Evolutionary conservation across 2,113 vertebrate genomes (phyloP).

Genomic region (Atlantisia rogersi): DNA sequence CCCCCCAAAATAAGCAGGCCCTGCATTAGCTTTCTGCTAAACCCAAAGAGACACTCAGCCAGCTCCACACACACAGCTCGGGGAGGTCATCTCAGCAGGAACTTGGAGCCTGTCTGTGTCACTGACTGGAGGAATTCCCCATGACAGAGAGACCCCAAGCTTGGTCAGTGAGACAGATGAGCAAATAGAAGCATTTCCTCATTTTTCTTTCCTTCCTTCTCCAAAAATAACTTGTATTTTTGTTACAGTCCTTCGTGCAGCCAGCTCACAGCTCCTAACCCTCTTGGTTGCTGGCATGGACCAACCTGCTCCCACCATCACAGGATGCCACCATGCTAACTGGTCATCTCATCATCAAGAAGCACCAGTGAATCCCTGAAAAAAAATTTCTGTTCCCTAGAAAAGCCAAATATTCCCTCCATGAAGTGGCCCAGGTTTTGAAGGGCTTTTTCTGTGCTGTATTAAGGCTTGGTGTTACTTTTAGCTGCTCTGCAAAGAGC

Average conservation of each 20-base stretch:
- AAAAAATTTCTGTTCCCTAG: not conserved
- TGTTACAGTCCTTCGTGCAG: not conserved
- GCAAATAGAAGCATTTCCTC: conserved; percentile 17
- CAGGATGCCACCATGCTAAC: not conserved
- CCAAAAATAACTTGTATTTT: not conserved
- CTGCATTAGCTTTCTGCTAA: not conserved
- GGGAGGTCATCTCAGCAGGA: not conserved
- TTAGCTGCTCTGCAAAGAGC: not conserved
- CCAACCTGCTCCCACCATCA: fast-evolving
- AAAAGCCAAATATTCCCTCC: not conserved
- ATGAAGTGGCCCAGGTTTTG: not conserved
- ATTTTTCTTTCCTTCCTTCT: conserved; percentile 48
- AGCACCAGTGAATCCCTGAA: not conserved
- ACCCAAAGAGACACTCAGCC: not conserved
- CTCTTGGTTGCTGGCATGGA: fast-evolving
- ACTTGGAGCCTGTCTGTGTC: not conserved
- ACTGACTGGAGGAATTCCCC: not conserved
- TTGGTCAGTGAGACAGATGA: not conserved
- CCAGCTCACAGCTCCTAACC: not conserved
- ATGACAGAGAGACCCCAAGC: not conserved
- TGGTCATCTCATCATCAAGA: not conserved
- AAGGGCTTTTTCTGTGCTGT: fast-evolving
- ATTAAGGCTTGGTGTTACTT: not conserved
- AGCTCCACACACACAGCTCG: not conserved
- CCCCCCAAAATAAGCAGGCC: not conserved